phyloP scores from a whole-genome alignment of 2,113 vertebrate species.

The Aepyceros melampus region DNA sequence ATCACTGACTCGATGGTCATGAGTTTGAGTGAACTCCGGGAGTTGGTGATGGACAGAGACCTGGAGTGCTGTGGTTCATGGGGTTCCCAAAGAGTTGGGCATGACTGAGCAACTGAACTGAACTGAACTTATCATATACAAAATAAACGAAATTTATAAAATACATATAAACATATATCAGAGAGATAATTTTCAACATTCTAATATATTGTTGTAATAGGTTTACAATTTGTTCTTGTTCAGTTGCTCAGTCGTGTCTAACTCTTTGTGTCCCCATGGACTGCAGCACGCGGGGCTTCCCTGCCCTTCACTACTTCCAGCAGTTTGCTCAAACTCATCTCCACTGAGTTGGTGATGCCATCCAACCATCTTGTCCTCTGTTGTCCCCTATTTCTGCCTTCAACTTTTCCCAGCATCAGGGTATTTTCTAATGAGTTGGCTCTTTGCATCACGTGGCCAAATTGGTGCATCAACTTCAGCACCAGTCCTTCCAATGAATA shows the following conservation, averaged over 20 bases:
- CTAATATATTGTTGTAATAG: not conserved
- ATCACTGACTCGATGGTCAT: no score
- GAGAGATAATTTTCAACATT: not conserved
- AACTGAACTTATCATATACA: not conserved
- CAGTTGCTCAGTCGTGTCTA: not conserved
- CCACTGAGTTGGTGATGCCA: not conserved
- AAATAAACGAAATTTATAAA: not conserved
- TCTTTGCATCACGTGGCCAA: not conserved
- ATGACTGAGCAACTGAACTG: no score
- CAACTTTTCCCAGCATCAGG: not conserved
- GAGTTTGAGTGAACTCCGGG: rapidly evolving
- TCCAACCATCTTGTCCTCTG: not conserved
- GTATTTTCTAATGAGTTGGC: not conserved
- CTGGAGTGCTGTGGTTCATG: no score
- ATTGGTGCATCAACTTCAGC: not conserved
- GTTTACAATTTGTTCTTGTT: not conserved
- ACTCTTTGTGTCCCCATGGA: not conserved
- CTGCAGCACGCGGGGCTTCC: not conserved
- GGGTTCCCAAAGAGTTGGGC: no score
- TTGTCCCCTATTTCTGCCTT: not conserved
- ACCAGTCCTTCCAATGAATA: not conserved
- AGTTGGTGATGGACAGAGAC: no score
- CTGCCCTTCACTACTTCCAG: not conserved
- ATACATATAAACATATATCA: not conserved
- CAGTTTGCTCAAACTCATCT: not conserved